These are phyloP conservation scores for Leiothrix lutea DNA, from an alignment of 2,113 vertebrate species.

Conservation along the genomic window DNA sequence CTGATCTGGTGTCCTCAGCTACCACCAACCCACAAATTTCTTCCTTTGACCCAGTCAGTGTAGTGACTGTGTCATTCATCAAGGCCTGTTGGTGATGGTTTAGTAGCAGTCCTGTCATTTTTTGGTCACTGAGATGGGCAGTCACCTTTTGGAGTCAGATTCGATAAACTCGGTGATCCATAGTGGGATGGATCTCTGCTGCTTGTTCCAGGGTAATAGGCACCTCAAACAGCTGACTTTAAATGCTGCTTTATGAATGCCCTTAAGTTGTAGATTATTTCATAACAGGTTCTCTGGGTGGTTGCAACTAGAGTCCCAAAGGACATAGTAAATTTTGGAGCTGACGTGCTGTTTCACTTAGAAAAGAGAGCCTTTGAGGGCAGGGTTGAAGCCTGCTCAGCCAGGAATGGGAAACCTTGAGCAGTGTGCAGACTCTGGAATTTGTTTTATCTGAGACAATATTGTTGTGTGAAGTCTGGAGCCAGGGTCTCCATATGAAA, in stretches of 20 bases:
- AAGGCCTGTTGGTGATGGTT: not conserved
- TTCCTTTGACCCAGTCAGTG: not conserved
- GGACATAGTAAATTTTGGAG: not conserved
- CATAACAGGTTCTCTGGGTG: not conserved
- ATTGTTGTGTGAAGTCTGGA: not conserved
- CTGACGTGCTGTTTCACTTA: not conserved
- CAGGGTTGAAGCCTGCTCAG: not conserved
- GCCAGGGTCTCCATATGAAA: not conserved
- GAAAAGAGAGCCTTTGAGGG: not conserved
- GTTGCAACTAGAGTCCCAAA: not conserved
- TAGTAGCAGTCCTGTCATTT: not conserved
- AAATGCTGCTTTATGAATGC: not conserved
- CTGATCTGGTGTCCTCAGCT: not conserved
- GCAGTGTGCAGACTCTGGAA: not conserved
- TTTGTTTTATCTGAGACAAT: not conserved
- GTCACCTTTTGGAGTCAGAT: not conserved
- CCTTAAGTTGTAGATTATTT: not conserved
- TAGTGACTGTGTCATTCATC: not conserved
- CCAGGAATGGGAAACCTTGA: constrained; percentile 3
- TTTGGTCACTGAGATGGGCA: not conserved
- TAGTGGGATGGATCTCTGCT: not conserved
- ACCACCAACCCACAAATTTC: not conserved
- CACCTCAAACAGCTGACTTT: not conserved
- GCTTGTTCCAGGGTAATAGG: not conserved
- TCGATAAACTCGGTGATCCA: fast-evolving